phyloP scores from a whole-genome alignment of 2,888 invertebrate genomes.

The Chrysolina haemoptera region DNA sequence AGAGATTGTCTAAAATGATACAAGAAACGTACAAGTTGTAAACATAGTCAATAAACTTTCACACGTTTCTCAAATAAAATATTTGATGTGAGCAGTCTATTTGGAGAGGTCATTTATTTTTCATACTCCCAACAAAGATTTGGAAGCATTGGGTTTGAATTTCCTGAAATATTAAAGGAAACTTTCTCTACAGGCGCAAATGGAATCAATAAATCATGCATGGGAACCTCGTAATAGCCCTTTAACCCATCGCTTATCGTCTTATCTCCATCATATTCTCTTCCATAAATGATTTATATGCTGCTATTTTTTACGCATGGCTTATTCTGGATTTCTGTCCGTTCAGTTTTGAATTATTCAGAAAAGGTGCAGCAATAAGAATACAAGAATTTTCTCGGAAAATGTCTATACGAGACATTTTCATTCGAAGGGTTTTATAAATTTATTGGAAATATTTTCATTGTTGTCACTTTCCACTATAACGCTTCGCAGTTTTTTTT shows the following conservation, averaged over 20 bases:
- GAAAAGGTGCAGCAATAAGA: not conserved
- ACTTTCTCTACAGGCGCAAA: not conserved
- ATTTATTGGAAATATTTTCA: too few species aligned
- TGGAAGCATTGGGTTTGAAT: not conserved
- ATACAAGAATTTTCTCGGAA: not conserved
- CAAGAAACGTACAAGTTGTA: too few species aligned
- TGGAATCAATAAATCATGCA: conserved; percentile 14
- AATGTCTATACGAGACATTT: too few species aligned
- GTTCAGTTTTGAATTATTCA: conserved; percentile 1
- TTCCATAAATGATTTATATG: conserved; percentile 11
- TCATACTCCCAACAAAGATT: not conserved
- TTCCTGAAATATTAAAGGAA: not conserved
- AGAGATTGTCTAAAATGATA: too few species aligned
- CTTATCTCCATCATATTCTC: conserved; percentile 18
- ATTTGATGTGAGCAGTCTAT: not conserved
- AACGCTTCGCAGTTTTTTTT: too few species aligned
- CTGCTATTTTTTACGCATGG: not conserved
- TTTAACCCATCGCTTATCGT: conserved; percentile 14
- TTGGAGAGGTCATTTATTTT: not conserved
- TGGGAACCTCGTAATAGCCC: conserved; percentile 9
- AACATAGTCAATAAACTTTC: too few species aligned
- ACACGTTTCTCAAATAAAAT: too few species aligned
- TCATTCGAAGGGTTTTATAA: too few species aligned
- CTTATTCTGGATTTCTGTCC: not conserved
- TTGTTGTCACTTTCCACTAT: too few species aligned